phyloP scores from a whole-genome alignment of 2,797 vertebrate species.

The Rhincodon typus region DNA sequence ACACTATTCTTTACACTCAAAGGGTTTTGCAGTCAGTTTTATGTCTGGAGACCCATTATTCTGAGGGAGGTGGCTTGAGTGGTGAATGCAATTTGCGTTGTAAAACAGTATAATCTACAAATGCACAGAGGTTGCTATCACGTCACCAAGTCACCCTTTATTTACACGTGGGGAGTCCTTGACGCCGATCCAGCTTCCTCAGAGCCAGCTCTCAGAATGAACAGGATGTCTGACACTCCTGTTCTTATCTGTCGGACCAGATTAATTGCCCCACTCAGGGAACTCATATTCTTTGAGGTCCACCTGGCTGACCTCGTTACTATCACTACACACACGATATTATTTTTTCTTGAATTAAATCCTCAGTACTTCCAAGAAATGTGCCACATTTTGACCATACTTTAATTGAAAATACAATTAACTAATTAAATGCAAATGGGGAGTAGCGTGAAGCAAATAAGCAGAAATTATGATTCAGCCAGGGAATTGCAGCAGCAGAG shows the following conservation, averaged over 20 bases:
- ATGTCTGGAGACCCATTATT: background rate
- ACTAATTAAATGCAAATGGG: slow-evolving; percentile 36
- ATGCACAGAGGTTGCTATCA: background rate
- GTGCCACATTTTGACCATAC: slow-evolving; percentile 20
- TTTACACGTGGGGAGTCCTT: too few relatives aligned
- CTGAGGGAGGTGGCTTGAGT: background rate
- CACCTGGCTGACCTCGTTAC: too few relatives aligned
- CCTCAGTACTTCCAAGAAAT: slow-evolving; percentile 16
- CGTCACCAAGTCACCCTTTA: too few relatives aligned
- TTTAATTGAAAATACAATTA: slow-evolving; percentile 32
- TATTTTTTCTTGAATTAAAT: slow-evolving; percentile 20
- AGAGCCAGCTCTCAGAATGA: too few relatives aligned
- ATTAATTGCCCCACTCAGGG: too few relatives aligned
- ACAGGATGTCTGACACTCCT: too few relatives aligned
- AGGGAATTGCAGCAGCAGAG: background rate
- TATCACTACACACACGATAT: background rate
- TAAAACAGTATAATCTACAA: slow-evolving; percentile 26
- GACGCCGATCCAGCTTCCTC: too few relatives aligned
- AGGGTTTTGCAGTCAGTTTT: background rate
- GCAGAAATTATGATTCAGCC: slow-evolving; percentile 7
- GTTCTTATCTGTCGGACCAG: too few relatives aligned
- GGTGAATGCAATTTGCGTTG: background rate
- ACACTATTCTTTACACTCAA: background rate
- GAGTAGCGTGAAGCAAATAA: background rate
- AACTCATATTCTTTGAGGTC: too few relatives aligned